Base-by-base conservation (phyloP, 2,113 vertebrate genomes). In the Neogobius melanostomus region DNA sequence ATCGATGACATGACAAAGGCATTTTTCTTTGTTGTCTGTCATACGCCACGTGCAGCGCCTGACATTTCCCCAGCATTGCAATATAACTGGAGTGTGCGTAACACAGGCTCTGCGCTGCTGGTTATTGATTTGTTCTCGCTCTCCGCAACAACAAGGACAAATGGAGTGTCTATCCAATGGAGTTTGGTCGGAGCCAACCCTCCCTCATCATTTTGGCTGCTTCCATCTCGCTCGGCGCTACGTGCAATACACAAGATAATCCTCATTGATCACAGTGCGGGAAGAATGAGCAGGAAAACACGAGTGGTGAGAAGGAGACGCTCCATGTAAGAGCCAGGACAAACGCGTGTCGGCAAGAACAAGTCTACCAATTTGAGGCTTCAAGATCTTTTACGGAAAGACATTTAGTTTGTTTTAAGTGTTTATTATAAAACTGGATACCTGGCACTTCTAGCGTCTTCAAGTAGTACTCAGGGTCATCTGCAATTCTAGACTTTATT, bases 161-260 rank as follows among this genome's bases (percentile, higher is more conserved):
- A 69, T 9, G 4, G 21, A 43, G 60, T 47, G 54, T 77, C 64
- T 64, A 12, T 68, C 45, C 64, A 65, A 75, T 69, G 69, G 52
- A 57, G 51, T 63, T 50, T 69, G 57, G 68, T 71, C 64, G 47
- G 45, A 28, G 67, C 59, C 54, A 51, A 66, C 50, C 61, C 57
- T 73, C 52, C 7, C 10, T 48, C 71, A 67, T 70, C 63, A 15
- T 60, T 56, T 66, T 49, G 14, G 17, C n/a, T 48, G 69, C 12
- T 36, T 67, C 70, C 54, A 63, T 50, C 42, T 42, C 11, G 28
- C 76, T 83, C 75, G 61, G 65, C 78, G 75, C 60, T 56, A 74
- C 71, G 65, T 53, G 75, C 67, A 49, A 77, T 45, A 74, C 75
- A 75, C 71, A 77, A 77, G 74, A 60, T 82, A 85, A 90, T 86